Evolutionary conservation across 2,113 vertebrate genomes (phyloP), one percentile per base, ranked within the genome.

Genomic region (Cisticola juncidis): DNA sequence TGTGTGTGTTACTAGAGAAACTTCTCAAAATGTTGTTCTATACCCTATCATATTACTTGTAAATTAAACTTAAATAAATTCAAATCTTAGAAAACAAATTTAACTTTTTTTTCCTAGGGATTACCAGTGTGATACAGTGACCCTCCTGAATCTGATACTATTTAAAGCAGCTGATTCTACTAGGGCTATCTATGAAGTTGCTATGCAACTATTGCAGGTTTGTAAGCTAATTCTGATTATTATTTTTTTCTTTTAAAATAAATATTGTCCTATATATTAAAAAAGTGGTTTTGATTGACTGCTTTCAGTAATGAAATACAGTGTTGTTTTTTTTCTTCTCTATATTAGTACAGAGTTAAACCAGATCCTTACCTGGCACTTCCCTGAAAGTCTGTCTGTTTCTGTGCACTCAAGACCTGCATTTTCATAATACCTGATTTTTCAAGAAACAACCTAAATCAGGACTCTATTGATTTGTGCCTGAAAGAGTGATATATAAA

Each of bases 131-230:
- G 99, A 99, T 97, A 99, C 99, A 81, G 99, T 99, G 98, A 99
- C 99, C 98, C 99, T 99, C 53, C 98, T 99, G 91, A 99, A 99
- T 97, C 98, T 99, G 93, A 99, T 99, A 98, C 97, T 99, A 66
- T 99, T 99, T 98, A 99, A 99, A 97, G 99, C 99, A 54, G 99
- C 99, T 58, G 99, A 99, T 97, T 99, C 99, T 94, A 98, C 99
- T 88, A 98, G 99, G 97, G 98, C 99, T 77, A 99, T 99, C 95
- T 99, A 99, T 96, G 99, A 99, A 97, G 98, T 98, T 93, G 99
- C 99, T 96, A 99, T 99, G 99, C 99, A 99, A 97, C 98, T 99
- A 73, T 97, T 99, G 94, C 99, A 99, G 99, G 99, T 99, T 90
- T 79, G 98, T 98, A 93, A 94, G 42, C 66, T 53, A 82, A 78